phyloP scores from a whole-genome alignment of 2,888 invertebrate species.

The Panopea generosa region DNA sequence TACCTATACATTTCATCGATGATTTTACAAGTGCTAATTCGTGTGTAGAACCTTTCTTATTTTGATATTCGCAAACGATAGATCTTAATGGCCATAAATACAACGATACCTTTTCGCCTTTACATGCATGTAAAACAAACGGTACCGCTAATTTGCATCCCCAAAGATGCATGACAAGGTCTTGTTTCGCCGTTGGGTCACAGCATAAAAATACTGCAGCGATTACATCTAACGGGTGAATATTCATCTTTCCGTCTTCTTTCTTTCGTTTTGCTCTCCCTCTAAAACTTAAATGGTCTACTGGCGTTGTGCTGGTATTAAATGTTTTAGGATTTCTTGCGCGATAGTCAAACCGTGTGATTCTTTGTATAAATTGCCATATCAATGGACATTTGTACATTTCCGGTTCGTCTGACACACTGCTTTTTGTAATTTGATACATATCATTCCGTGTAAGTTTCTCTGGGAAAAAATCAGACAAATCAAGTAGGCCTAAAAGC shows the following conservation, averaged over 20 bases:
- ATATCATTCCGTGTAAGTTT: slow-evolving; percentile 7
- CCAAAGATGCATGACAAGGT: slow-evolving; percentile 21
- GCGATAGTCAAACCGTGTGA: slow-evolving; percentile 15
- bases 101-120: background rate
- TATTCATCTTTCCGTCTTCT: background rate
- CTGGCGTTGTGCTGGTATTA: background rate
- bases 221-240: slow-evolving; percentile 24
- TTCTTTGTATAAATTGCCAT: slow-evolving; percentile 17
- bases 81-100: slow-evolving; percentile 18
- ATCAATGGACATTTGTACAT: background rate
- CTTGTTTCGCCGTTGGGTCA: slow-evolving; percentile 20
- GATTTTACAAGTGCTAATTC: background rate
- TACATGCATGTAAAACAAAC: slow-evolving; percentile 6
- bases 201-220: slow-evolving; percentile 15
- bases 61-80: background rate
- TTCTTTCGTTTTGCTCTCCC: background rate
- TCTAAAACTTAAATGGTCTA: background rate
- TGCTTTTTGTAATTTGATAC: slow-evolving; percentile 13
- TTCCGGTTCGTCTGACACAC: background rate
- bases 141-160: slow-evolving; percentile 19
- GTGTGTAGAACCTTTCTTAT: background rate
- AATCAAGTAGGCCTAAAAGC: too few relatives aligned
- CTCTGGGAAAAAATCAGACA: slow-evolving; percentile 15
- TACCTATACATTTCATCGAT: slow-evolving; percentile 4
- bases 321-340: slow-evolving; percentile 5